These are phyloP conservation scores for Tetramorium parvispinum DNA, from an alignment of 1,140 invertebrate species.

Conservation along the genomic window DNA sequence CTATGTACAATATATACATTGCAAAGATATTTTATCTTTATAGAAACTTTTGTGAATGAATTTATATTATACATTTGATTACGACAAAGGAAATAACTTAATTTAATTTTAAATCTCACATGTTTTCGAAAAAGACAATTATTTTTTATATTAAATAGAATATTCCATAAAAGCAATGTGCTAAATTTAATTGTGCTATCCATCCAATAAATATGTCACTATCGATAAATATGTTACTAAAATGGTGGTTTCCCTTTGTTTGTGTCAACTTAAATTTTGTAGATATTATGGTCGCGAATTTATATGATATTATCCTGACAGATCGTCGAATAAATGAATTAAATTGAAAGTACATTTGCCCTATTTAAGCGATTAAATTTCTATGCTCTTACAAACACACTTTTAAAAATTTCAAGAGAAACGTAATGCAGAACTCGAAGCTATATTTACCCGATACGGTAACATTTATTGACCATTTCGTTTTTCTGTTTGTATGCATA, in stretches of 20 bases:
- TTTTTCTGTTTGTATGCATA: constrained; percentile 43
- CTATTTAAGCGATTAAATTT: neutral
- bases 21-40: neutral
- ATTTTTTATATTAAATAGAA: neutral
- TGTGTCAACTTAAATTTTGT: neutral
- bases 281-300: neutral
- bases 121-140: neutral
- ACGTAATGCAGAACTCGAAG: neutral
- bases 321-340: neutral
- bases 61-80: neutral
- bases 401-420: constrained; percentile 12
- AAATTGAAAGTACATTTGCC: neutral
- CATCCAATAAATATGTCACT: too few species aligned
- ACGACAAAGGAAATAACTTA: neutral
- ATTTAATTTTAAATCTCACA: neutral
- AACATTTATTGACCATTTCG: constrained; percentile 46
- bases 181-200: neutral
- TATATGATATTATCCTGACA: neutral
- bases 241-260: neutral
- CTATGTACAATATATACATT: neutral
- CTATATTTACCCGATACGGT: neutral
- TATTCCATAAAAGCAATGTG: neutral
- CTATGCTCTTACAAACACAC: neutral
- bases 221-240: neutral
- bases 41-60: neutral